phyloP scores from a whole-genome alignment of 2,888 invertebrate genomes.

The Sycophila texana region DNA sequence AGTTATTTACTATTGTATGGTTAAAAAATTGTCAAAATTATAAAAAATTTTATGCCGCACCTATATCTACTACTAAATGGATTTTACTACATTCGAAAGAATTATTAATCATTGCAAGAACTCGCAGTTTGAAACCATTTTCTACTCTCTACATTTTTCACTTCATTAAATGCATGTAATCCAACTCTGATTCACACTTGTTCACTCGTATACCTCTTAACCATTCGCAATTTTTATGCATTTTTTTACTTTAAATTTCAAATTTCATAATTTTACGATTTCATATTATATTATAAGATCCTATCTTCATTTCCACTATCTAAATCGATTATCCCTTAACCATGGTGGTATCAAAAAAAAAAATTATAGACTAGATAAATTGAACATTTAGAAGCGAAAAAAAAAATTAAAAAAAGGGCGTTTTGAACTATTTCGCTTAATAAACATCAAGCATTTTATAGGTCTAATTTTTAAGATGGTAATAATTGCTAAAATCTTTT shows the following conservation, averaged over 20 bases:
- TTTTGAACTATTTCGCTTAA: constrained; percentile 14
- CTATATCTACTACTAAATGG: too few relatives aligned
- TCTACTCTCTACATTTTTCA: constrained; percentile 46
- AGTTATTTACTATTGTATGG: too few relatives aligned
- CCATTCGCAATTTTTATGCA: constrained; percentile 32
- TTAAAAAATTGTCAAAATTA: not conserved
- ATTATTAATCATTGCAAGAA: not conserved
- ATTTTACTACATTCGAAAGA: not conserved
- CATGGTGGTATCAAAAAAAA: constrained; percentile 54
- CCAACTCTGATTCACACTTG: constrained; percentile 43
- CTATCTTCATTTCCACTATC: constrained; percentile 32
- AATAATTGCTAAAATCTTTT: constrained; percentile 19
- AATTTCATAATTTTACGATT: constrained; percentile 43
- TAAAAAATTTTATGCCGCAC: too few relatives aligned
- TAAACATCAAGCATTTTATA: constrained; percentile 31
- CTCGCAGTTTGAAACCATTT: constrained; percentile 50
- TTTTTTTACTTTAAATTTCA: constrained; percentile 41
- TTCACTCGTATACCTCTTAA: constrained; percentile 14
- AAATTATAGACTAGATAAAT: constrained; percentile 47
- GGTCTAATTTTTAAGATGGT: constrained; percentile 1
- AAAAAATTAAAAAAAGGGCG: constrained; percentile 28
- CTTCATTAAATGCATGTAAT: constrained; percentile 39
- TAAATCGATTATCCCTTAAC: constrained; percentile 45
- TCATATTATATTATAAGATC: constrained; percentile 40
- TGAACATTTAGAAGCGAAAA: constrained; percentile 20